Evolutionary conservation across 2,888 invertebrate genomes (phyloP), one percentile per base, ranked within the genome.

Genomic region (Tridacna crocea): DNA sequence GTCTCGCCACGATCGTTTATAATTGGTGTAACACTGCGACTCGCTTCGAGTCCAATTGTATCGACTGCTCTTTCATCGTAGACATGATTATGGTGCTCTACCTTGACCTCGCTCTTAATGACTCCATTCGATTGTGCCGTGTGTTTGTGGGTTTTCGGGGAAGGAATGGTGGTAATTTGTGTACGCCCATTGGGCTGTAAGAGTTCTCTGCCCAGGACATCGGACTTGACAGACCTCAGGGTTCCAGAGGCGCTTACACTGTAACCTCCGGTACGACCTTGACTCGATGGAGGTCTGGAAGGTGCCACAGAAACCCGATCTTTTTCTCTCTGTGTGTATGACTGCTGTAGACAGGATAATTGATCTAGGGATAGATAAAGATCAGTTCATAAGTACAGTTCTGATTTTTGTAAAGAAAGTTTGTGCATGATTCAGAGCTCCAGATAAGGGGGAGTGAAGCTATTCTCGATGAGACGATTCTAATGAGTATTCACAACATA

Each of bases 311-410:
- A 79, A 11, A 63, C 60, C 12, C 78, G 76, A 47, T 82, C 87
- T 68, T 75, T 74, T 22, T 83, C 87, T 47, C 82, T 74, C 26
- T 88, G 82, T 11, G 87, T 89, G 80, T 89, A 92, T 0, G 91
- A 90, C 81, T 92, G 91, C 4, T 91, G 79, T 0, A 87, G 88
- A 63, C 92, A 92, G 12, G 90, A 84, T 6, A 83, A 75, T 0
- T 91, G 87, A 80, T 92, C 91, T 92, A 82, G 48, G 36, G 36
- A 36, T 36, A 36, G 8, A 19, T 17, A 75, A 36, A 72, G 61
- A 66, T 15, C 0, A 47, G 19, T n/a, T 26, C 17, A 58, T 58
- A n/a, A 58, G 58, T 36, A 36, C 36, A 36, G 36, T 8, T 4
- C 8, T 36, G 2, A 36, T 36, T 36, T n/a, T 36, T 36, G 36